These are phyloP conservation scores for Rattus rattus DNA, from an alignment of 2,113 vertebrate species.

Conservation along the genomic window DNA sequence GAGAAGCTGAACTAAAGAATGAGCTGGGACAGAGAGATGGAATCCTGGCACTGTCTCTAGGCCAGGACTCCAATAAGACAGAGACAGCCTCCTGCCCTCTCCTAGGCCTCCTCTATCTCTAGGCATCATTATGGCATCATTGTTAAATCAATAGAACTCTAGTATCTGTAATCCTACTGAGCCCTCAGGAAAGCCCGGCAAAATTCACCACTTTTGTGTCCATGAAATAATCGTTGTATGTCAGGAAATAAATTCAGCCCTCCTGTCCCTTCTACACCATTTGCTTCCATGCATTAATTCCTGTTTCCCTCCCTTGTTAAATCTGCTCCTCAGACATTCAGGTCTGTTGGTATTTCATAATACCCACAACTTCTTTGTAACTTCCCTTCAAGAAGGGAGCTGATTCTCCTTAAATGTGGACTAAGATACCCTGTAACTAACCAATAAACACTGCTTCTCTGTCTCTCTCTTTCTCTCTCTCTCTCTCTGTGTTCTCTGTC, in stretches of 20 bases:
- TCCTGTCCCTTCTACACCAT: not conserved
- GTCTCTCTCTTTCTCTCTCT: rapidly evolving
- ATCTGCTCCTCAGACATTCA: not conserved
- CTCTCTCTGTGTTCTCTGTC: no score
- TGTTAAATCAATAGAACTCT: not conserved
- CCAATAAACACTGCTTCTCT: not conserved
- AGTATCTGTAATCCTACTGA: not conserved
- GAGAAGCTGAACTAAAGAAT: conserved; percentile 37
- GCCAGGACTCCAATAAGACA: not conserved
- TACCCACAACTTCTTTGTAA: not conserved
- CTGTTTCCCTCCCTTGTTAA: not conserved
- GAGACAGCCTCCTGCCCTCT: not conserved
- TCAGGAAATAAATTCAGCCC: conserved; percentile 19
- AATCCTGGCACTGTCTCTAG: not conserved
- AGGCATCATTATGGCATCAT: not conserved
- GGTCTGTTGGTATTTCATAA: not conserved
- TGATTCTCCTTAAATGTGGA: not conserved
- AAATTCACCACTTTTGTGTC: not conserved
- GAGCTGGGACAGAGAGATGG: conserved; percentile 67
- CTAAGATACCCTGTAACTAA: not conserved
- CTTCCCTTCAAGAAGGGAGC: not conserved
- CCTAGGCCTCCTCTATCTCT: not conserved
- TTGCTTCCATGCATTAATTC: not conserved
- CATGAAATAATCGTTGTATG: not conserved
- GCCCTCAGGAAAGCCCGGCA: not conserved